phyloP scores from a whole-genome alignment of 2,888 invertebrate genomes.

The Candidula unifasciata region DNA sequence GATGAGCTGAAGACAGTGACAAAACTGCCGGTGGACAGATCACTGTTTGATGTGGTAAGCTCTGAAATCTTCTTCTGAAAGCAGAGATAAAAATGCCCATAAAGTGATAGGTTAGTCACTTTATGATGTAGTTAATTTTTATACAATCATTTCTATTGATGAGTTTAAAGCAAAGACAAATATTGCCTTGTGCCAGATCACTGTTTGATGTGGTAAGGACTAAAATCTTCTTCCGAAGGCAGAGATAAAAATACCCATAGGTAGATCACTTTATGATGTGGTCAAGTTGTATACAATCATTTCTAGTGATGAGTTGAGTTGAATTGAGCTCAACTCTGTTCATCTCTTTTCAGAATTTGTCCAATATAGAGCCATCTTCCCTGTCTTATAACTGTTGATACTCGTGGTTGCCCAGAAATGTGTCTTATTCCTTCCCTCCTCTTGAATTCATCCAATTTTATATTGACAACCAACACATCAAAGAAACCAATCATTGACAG shows the following conservation, averaged over 20 bases:
- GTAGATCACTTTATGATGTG: slow-evolving; percentile 74
- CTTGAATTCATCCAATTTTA: too few species aligned
- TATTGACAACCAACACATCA: too few species aligned
- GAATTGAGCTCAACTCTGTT: too few species aligned
- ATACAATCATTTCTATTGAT: slow-evolving; percentile 67
- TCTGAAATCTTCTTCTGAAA: slow-evolving; percentile 73
- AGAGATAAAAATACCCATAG: too few species aligned
- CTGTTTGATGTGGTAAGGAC: slow-evolving; percentile 76
- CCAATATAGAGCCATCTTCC: too few species aligned
- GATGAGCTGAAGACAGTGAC: slow-evolving; percentile 54
- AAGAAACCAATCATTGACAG: slow-evolving; percentile 55
- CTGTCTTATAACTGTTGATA: too few species aligned
- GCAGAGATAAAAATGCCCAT: slow-evolving; percentile 61
- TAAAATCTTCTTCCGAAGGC: slow-evolving; percentile 75
- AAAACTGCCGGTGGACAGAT: slow-evolving; percentile 64
- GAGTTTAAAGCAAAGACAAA: slow-evolving; percentile 52
- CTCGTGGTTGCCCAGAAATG: too few species aligned
- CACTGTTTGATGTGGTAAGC: slow-evolving; percentile 76
- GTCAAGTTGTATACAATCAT: too few species aligned
- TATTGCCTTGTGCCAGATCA: slow-evolving; percentile 65
- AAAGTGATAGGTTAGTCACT: slow-evolving; percentile 65
- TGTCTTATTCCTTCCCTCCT: too few species aligned
- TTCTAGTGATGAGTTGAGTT: too few species aligned
- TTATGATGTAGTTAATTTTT: slow-evolving; percentile 74
- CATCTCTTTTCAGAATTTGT: too few species aligned